These are phyloP conservation scores for Terrapene triunguis DNA, from an alignment of 2,113 vertebrate species.

Conservation along the genomic window DNA sequence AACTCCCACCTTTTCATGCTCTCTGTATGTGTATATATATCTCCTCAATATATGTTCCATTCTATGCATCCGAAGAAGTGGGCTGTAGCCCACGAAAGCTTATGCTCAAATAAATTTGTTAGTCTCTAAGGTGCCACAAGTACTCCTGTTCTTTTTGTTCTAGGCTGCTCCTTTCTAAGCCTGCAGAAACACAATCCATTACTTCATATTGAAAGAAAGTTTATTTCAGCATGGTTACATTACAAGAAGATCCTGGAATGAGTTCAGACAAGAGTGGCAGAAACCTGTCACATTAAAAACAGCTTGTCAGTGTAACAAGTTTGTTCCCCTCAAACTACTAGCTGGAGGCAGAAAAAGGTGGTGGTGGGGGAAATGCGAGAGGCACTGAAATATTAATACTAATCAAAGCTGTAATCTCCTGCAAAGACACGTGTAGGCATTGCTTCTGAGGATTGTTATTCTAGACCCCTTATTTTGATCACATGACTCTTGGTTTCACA, in stretches of 20 bases:
- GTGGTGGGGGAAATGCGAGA: not conserved
- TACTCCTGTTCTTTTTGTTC: not conserved
- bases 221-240: conserved; percentile 75
- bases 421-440: not conserved
- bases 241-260: conserved; percentile 59
- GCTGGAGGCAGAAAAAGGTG: not conserved
- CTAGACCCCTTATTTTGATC: not conserved
- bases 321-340: not conserved
- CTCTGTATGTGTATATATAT: too few relatives aligned
- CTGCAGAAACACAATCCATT: conserved; percentile 80
- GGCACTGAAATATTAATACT: not conserved
- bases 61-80: too few relatives aligned
- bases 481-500: not conserved
- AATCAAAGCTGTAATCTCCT: conserved; percentile 21
- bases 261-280: not conserved
- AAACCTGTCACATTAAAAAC: conserved; percentile 6
- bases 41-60: too few relatives aligned
- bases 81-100: too few relatives aligned
- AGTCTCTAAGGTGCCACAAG: too few relatives aligned
- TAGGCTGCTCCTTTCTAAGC: conserved; percentile 71
- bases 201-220: conserved; percentile 58
- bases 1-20: too few relatives aligned
- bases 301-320: conserved; percentile 4
- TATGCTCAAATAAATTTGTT: too few relatives aligned
- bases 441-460: conserved; percentile 4